A percentile compares a stretch with the other conserved stretches of the same genome.
Conservation (phyloP, 2,113 vertebrate genomes). For the Pelecanus crispus region DNA sequence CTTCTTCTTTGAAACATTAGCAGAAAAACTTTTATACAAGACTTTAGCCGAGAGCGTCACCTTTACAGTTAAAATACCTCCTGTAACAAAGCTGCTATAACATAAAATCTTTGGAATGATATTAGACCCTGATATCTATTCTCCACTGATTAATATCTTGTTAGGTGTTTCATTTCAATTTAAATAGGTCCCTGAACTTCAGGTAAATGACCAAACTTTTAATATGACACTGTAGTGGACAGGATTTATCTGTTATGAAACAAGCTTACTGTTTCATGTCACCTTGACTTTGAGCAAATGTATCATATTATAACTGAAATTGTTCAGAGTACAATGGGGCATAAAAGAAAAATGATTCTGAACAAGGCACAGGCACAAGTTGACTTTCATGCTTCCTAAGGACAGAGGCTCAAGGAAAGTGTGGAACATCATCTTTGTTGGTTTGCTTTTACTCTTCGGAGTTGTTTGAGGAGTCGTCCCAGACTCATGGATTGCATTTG, state of each 20-base stretch:
- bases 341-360: conserved; percentile 63
- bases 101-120: not conserved
- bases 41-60: not conserved
- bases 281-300: conserved; percentile 64
- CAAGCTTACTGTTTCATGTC: conserved; percentile 49
- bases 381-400: conserved; percentile 61
- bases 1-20: not conserved
- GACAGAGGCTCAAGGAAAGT: conserved; percentile 24
- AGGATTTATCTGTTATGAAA: conserved; percentile 59
- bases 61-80: not conserved
- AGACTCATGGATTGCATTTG: not conserved
- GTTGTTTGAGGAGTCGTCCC: not conserved
- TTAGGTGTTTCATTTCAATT: not conserved
- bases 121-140: not conserved
- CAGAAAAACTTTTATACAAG: not conserved
- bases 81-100: not conserved
- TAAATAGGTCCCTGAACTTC: conserved; percentile 10
- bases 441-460: conserved; percentile 38
- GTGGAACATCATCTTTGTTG: conserved; percentile 8
- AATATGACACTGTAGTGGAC: not conserved
- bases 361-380: not conserved
- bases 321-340: conserved; percentile 38
- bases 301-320: conserved; percentile 56
- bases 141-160: not conserved
- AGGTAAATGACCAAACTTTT: conserved; percentile 20